phyloP scores from a whole-genome alignment of 2,888 invertebrate genomes.

The Thereva unica region DNA sequence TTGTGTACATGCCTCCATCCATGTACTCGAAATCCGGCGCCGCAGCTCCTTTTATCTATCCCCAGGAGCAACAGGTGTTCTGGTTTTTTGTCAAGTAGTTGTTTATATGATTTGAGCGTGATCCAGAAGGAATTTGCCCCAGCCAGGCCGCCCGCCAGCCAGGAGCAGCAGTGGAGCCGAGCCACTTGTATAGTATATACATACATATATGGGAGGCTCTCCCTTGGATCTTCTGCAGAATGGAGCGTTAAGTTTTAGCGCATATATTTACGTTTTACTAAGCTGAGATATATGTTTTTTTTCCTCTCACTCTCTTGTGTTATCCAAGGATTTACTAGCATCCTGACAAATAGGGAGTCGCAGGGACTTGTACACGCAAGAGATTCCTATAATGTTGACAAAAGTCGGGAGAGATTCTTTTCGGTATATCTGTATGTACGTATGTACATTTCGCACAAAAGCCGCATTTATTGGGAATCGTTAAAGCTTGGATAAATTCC shows the following conservation, averaged over 20 bases:
- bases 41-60: neutral
- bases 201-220: slow-evolving; percentile 20
- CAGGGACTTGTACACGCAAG: neutral
- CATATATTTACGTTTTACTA: slow-evolving; percentile 34
- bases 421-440: slow-evolving; percentile 4
- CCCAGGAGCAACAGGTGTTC: slow-evolving; percentile 29
- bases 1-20: too few relatives aligned
- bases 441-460: slow-evolving; percentile 7
- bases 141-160: slow-evolving; percentile 9
- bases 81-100: slow-evolving; percentile 26
- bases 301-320: neutral
- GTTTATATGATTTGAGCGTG: slow-evolving; percentile 34
- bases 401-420: slow-evolving; percentile 17
- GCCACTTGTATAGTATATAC: too few relatives aligned
- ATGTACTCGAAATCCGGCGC: too few relatives aligned
- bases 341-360: slow-evolving; percentile 21
- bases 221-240: slow-evolving; percentile 21
- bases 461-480: slow-evolving; percentile 2
- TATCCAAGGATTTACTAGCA: slow-evolving; percentile 24
- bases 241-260: slow-evolving; percentile 35
- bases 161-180: too few relatives aligned
- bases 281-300: slow-evolving; percentile 4
- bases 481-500: neutral
- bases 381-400: slow-evolving; percentile 16
- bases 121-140: slow-evolving; percentile 31